Conservation (phyloP, 2,113 vertebrate genomes). For the Thamnophis sirtalis region DNA sequence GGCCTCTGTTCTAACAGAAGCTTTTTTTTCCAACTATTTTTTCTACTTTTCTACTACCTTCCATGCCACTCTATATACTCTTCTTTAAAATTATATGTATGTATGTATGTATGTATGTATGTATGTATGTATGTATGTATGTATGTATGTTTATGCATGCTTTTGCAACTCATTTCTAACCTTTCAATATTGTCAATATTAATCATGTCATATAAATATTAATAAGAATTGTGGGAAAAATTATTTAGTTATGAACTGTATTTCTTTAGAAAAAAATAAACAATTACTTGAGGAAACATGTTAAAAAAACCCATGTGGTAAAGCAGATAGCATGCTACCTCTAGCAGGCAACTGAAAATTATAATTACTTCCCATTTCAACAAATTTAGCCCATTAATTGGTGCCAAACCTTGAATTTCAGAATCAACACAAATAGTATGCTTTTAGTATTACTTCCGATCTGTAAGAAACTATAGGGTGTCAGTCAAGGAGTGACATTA, state of each 20-base stretch:
- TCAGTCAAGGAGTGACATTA: constrained; percentile 41
- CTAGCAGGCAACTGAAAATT: background rate
- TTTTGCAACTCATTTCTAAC: background rate
- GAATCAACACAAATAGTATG: constrained; percentile 25
- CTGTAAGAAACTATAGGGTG: constrained; percentile 47
- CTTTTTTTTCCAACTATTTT: background rate
- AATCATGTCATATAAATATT: background rate
- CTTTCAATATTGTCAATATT: background rate
- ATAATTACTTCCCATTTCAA: constrained; percentile 15
- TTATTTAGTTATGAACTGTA: background rate
- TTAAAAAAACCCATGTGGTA: background rate
- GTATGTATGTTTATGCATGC: background rate
- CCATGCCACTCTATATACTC: background rate
- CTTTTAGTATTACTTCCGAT: constrained; percentile 33
- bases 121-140: no score
- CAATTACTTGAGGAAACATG: background rate
- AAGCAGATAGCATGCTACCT: background rate
- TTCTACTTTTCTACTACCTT: background rate
- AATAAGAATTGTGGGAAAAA: background rate
- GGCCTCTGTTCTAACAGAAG: background rate
- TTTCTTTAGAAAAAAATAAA: background rate
- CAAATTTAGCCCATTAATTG: background rate
- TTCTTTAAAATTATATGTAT: background rate
- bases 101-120: no score
- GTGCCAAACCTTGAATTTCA: constrained; percentile 30